phyloP scores from a whole-genome alignment of 2,888 invertebrate genomes.

The Limnephilus lunatus region DNA sequence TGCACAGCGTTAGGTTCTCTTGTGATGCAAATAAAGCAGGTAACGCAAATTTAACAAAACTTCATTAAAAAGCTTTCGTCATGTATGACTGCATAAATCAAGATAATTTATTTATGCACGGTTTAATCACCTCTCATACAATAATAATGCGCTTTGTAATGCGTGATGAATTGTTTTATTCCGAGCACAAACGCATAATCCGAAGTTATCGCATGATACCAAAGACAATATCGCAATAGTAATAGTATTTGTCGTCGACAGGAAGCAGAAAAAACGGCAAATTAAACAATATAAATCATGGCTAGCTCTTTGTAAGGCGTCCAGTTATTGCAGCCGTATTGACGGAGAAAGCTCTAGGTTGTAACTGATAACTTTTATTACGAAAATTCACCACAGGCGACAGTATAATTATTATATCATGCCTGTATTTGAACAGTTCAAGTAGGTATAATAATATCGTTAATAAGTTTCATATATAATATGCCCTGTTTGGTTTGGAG shows the following conservation, averaged over 20 bases:
- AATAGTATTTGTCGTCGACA: background rate
- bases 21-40: background rate
- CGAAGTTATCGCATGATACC: background rate
- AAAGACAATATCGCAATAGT: constrained; percentile 10
- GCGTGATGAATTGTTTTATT: background rate
- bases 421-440: background rate
- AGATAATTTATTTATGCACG: background rate
- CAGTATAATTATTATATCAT: constrained; percentile 9
- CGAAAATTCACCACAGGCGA: background rate
- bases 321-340: constrained; percentile 21
- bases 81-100: background rate
- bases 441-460: background rate
- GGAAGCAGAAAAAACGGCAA: constrained; percentile 2
- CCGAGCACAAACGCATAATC: background rate
- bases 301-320: constrained; percentile 6
- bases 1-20: background rate
- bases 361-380: constrained; percentile 11
- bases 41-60: background rate
- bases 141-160: background rate
- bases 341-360: background rate
- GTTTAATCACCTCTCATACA: background rate
- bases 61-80: background rate
- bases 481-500: constrained; percentile 18
- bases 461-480: background rate
- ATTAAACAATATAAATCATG: constrained; percentile 4